phyloP scores from a whole-genome alignment of 2,888 invertebrate genomes.

The Pharmacophagus antenor region DNA sequence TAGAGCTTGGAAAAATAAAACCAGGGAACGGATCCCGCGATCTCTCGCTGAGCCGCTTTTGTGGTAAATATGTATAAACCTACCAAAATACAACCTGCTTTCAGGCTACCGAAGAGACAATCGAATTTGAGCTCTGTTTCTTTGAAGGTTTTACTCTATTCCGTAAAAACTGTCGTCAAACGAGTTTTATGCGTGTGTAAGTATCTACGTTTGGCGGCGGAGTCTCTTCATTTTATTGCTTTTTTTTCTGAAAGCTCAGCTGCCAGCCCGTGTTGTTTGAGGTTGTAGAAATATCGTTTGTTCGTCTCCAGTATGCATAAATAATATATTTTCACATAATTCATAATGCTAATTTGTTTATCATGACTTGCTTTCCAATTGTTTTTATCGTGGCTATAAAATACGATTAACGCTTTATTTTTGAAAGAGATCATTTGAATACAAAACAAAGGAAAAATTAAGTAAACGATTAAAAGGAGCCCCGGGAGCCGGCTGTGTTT shows the following conservation, averaged over 20 bases:
- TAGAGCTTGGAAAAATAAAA: conserved; percentile 81
- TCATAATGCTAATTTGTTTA: conserved; percentile 35
- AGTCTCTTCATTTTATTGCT: conserved; percentile 77
- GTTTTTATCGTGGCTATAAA: conserved; percentile 32
- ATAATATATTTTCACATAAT: conserved; percentile 35
- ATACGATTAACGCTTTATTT: conserved; percentile 38
- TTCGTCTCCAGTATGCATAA: conserved; percentile 38
- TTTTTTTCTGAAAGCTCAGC: conserved; percentile 77
- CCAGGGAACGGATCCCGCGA: conserved; percentile 75
- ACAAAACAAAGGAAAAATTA: conserved; percentile 62
- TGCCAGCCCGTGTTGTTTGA: conserved; percentile 71
- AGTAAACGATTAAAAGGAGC: conserved; percentile 74
- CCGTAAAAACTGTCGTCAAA: conserved; percentile 21
- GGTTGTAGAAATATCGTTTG: conserved; percentile 49
- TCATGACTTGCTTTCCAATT: conserved; percentile 19
- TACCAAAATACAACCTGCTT: conserved; percentile 47
- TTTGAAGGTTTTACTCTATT: conserved; percentile 11
- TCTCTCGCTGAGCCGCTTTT: conserved; percentile 79
- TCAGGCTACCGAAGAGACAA: conserved; percentile 30
- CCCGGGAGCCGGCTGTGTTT: conserved; percentile 56
- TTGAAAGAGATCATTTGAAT: conserved; percentile 43
- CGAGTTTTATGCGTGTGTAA: conserved; percentile 57
- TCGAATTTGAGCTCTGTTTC: conserved; percentile 47
- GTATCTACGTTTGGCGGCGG: conserved; percentile 74
- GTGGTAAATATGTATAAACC: conserved; percentile 80